phyloP scores from a whole-genome alignment of 2,888 invertebrate genomes.

The Hylaea fasciaria region DNA sequence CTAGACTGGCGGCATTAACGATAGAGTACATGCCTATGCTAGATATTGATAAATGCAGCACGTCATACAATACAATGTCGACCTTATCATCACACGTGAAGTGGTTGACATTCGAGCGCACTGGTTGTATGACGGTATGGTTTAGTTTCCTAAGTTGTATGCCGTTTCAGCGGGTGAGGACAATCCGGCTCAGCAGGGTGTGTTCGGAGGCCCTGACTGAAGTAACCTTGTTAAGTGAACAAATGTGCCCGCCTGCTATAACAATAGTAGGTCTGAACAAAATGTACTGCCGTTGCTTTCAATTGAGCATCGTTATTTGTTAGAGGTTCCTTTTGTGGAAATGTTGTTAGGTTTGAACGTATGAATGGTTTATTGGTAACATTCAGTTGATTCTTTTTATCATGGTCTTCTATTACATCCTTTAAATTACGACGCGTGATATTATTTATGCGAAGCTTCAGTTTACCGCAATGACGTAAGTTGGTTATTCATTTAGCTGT shows the following conservation, averaged over 20 bases:
- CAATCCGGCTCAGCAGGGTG: conserved; percentile 35
- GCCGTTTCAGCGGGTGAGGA: conserved; percentile 32
- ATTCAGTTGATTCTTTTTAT: not conserved
- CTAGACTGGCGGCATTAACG: conserved; percentile 67
- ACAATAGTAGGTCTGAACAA: conserved; percentile 32
- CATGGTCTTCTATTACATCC: not conserved
- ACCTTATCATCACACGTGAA: conserved; percentile 48
- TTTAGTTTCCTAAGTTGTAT: conserved; percentile 10
- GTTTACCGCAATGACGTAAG: conserved; percentile 25
- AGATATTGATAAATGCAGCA: conserved; percentile 46
- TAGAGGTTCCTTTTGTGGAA: conserved; percentile 15
- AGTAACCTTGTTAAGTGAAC: conserved; percentile 41
- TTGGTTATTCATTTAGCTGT: conserved; percentile 45
- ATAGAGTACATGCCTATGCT: conserved; percentile 54
- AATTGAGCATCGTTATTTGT: conserved; percentile 26
- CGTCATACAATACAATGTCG: conserved; percentile 52
- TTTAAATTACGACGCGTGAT: not conserved
- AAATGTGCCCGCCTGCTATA: conserved; percentile 32
- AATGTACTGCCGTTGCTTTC: conserved; percentile 32
- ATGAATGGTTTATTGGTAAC: conserved; percentile 5
- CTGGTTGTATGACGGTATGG: conserved; percentile 12
- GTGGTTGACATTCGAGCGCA: conserved; percentile 41
- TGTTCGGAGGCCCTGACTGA: conserved; percentile 36
- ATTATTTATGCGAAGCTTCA: not conserved
- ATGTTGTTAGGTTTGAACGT: conserved; percentile 9